Evolutionary conservation across 2,113 vertebrate genomes (phyloP).

Genomic region (Chlorodrepanis virens): DNA sequence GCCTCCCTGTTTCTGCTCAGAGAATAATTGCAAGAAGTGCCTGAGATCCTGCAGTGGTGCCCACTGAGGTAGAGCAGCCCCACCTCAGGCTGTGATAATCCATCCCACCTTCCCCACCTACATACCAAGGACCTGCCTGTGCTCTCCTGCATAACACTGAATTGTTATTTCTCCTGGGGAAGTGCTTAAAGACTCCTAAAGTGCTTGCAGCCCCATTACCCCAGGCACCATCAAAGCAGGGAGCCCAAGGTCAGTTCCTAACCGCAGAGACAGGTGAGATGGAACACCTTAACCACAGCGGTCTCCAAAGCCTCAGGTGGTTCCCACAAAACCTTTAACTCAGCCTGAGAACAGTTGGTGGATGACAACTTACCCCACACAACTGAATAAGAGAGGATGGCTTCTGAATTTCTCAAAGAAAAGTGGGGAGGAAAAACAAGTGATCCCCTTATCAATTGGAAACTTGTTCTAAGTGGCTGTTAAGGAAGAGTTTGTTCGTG

Average conservation of each 20-base stretch:
- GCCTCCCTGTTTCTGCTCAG: neutral
- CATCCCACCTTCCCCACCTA: neutral
- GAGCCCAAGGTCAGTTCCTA: neutral
- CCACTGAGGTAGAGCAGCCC: neutral
- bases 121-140: neutral
- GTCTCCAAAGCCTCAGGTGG: neutral
- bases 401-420: neutral
- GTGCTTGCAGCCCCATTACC: neutral
- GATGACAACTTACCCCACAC: neutral
- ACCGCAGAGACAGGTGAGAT: neutral
- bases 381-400: neutral
- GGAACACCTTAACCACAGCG: neutral
- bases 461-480: neutral
- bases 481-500: neutral
- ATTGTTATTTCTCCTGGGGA: neutral
- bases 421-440: neutral
- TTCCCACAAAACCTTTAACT: neutral
- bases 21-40: neutral
- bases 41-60: neutral
- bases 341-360: neutral
- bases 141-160: neutral
- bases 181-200: neutral
- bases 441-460: neutral
- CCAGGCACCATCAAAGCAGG: neutral
- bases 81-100: neutral